Conservation (phyloP, 2,113 vertebrate genomes). For the Notothenia rossii region DNA sequence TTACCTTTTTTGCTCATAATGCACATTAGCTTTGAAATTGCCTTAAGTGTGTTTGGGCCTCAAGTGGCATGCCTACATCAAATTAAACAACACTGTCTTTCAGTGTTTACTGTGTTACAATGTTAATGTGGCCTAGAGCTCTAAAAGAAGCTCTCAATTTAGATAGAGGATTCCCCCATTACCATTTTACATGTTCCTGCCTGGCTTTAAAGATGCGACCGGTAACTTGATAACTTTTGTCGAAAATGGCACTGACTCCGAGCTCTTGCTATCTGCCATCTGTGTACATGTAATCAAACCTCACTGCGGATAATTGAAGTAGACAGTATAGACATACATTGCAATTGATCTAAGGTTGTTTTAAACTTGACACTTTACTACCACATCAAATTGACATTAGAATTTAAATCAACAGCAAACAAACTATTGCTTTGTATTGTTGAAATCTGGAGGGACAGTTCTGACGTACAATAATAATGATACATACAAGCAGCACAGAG, state of each 20-base stretch:
- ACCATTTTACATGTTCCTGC: no score
- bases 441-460: neutral
- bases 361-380: neutral
- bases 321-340: neutral
- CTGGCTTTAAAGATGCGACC: no score
- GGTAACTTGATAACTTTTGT: conserved; percentile 1
- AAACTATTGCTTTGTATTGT: neutral
- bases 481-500: neutral
- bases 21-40: neutral
- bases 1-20: neutral
- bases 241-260: neutral
- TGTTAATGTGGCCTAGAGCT: neutral
- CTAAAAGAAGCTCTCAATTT: neutral
- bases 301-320: conserved; percentile 16
- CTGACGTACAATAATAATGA: neutral
- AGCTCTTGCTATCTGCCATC: conserved; percentile 22
- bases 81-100: neutral
- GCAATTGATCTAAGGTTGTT: neutral
- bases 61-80: neutral
- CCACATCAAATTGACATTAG: neutral
- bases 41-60: neutral
- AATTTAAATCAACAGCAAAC: neutral
- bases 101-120: neutral
- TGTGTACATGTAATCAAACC: conserved; percentile 34
- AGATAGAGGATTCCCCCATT: neutral